Evolutionary conservation across 2,113 vertebrate genomes (phyloP).

Genomic region (Jacana jacana): DNA sequence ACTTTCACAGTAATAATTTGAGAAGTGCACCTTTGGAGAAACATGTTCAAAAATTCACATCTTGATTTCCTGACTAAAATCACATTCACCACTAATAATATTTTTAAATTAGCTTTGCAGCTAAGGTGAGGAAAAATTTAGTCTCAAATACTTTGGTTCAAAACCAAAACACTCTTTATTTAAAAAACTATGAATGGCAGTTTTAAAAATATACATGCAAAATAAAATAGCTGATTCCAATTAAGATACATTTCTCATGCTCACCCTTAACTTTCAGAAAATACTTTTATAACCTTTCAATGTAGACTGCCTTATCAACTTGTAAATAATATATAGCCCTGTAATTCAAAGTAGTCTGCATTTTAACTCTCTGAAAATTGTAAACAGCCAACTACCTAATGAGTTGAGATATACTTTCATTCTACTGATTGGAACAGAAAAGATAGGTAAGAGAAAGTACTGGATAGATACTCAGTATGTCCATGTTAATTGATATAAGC

Average conservation of each 20-base stretch:
- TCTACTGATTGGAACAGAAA: conserved; percentile 29
- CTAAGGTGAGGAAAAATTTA: conserved; percentile 45
- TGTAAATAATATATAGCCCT: conserved; percentile 54
- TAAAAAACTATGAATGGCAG: neutral
- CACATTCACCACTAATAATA: conserved; percentile 63
- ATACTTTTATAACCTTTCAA: conserved; percentile 21
- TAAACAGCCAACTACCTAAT: neutral
- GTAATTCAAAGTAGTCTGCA: conserved; percentile 24
- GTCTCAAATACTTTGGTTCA: conserved; percentile 43
- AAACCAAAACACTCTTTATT: conserved; percentile 58
- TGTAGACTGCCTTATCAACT: conserved; percentile 9
- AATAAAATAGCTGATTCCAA: conserved; percentile 57
- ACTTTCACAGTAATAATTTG: conserved; percentile 76
- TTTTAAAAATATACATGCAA: conserved; percentile 30
- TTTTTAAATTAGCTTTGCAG: conserved; percentile 71
- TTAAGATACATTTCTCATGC: conserved; percentile 62
- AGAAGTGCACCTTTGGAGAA: conserved; percentile 77
- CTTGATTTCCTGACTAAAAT: conserved; percentile 74
- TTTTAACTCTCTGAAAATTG: neutral
- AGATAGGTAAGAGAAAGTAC: conserved; percentile 9
- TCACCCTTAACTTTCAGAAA: conserved; percentile 39
- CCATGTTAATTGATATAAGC: neutral
- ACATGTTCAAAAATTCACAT: conserved; percentile 77
- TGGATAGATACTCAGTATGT: neutral
- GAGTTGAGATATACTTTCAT: neutral